Evolutionary conservation across 2,113 vertebrate genomes (phyloP), one percentile per base, ranked within the genome.

Genomic region (Piliocolobus tephrosceles): DNA sequence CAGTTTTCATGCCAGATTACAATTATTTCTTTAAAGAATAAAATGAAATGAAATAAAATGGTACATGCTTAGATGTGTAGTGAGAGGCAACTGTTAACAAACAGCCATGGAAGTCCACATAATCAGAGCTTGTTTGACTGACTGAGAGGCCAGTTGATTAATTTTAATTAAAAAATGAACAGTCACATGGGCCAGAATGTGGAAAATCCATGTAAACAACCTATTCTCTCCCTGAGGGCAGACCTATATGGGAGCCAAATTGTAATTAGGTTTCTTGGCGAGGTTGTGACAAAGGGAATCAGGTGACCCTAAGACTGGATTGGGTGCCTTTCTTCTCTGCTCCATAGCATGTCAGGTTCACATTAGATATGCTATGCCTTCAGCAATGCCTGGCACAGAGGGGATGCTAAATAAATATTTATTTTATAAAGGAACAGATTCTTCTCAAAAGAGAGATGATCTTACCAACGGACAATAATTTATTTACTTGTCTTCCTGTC

Each of bases 111-210:
- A 89, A 75, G 32, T 86, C 55, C 90, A 7, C 45, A 45, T 8
- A 47, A 81, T 79, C 23, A 81, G n/a, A 50, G 23, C 50, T 73
- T 78, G 66, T 35, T 78, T 35, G 81, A 38, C 52, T 55, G 83
- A 79, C 70, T 61, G 25, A 91, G 9, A 64, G 61, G 68, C 64
- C 84, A 78, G 11, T 12, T 92, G 83, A 90, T 95, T 88, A 68
- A 92, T 88, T 97, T 94, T 95, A 95, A 97, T 94, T 92, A 96
- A 94, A 94, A 96, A 95, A 96, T 88, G 72, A 96, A 87, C 10
- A 92, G 45, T 88, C 81, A 95, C 66, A n/a, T 64, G 76, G 86
- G 50, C 78, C 52, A 81, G 92, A 94, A 83, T 90, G n/a, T 92
- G 58, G 43, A 81, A 88, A 96, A 94, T 57, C 27, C 76, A 94